Base-by-base conservation (phyloP, 2,113 vertebrate genomes). In the mouse (Mus musculus) region DNA sequence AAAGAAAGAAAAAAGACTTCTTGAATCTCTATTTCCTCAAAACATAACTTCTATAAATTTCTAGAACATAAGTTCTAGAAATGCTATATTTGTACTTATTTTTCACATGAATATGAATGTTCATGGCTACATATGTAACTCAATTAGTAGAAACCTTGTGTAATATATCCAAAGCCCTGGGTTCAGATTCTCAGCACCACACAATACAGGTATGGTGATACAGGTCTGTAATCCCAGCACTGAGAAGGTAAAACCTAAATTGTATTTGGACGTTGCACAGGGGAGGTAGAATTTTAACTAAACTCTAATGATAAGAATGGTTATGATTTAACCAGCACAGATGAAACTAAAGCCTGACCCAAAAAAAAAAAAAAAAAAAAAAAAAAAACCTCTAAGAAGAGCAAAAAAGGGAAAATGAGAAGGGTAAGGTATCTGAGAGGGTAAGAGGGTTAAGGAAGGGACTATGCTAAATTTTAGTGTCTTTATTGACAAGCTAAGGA, bases 401-500 rank as follows among this genome's bases (percentile, higher is more conserved):
- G 46, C 0, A 93, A n/a, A 76, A 56, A 91, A 1, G 33, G 89
- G 87, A 39, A 97, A 88, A 54, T 75, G 22, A 24, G 86, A 92
- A 46, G 19, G 22, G 39, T 13, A 87, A 89, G 39, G 81, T 59
- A 42, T 14, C 49, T 33, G 16, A 77, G 42, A 96, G 46, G 52
- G 13, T 89, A 39, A 96, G 93, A 76, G 65, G 13, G 33, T 11
- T 28, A 95, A 69, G 76, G 67, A 4, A 56, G 9, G 84, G 24
- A 82, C 33, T 72, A 42, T 80, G 28, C 78, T 89, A 88, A 72
- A 33, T 84, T 91, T 36, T 86, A 42, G 90, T 56, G 36, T 30
- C 42, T 71, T 90, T 42, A 95, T 89, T 56, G 72, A 89, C 46
- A 96, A 69, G 52, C 80, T 86, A 93, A 81, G 82, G 59, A 93